These are phyloP conservation scores for Ochlodes sylvanus DNA, from an alignment of 2,888 invertebrate species.

Conservation along the genomic window DNA sequence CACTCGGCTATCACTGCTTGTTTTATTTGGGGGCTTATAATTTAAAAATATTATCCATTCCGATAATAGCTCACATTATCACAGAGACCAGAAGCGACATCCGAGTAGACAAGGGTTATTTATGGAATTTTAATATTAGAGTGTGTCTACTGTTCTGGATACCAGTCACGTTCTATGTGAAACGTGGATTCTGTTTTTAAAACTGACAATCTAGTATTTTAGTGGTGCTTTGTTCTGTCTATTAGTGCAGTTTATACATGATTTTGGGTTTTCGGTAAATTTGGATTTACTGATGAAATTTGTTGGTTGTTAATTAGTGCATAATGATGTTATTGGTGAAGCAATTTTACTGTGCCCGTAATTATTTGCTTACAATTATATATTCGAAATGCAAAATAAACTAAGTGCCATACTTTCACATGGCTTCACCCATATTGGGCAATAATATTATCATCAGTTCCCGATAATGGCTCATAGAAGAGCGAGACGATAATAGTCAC, in stretches of 20 bases:
- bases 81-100: slow-evolving; percentile 4
- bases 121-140: slow-evolving; percentile 38
- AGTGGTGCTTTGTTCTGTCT: slow-evolving; percentile 10
- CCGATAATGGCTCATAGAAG: no score
- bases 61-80: background rate
- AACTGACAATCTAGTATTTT: slow-evolving; percentile 24
- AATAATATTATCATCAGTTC: no score
- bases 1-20: no score
- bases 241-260: slow-evolving; percentile 13
- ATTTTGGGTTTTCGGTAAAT: slow-evolving; percentile 16
- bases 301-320: background rate
- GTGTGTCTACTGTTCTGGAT: slow-evolving; percentile 23
- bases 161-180: slow-evolving; percentile 36
- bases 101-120: slow-evolving; percentile 22
- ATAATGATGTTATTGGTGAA: background rate
- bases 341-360: background rate
- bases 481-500: no score
- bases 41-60: no score
- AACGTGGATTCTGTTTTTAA: slow-evolving; percentile 37
- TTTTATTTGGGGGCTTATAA: no score
- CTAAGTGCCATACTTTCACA: background rate
- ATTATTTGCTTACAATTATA: slow-evolving; percentile 3
- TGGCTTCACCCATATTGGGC: no score
- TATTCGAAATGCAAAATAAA: background rate
- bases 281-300: slow-evolving; percentile 17